Evolutionary conservation across 2,888 invertebrate species (phyloP).

Genomic region (Coleophora flavipennella): DNA sequence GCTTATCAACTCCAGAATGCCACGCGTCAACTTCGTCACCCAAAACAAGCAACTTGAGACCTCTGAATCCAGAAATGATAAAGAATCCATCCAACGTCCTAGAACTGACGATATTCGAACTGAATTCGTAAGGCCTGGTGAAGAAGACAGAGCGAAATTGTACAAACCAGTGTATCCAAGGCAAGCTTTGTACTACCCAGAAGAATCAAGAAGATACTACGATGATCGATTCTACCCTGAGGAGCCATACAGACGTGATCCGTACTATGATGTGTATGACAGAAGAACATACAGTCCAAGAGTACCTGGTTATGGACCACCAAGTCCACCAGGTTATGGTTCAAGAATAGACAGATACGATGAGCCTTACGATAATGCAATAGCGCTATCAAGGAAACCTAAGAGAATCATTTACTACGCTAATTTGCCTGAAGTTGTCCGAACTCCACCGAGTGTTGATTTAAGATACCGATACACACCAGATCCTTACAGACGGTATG

Average conservation of each 20-base stretch:
- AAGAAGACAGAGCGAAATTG: conserved; percentile 37
- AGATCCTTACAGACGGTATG: conserved; percentile 56
- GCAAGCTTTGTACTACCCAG: conserved; percentile 63
- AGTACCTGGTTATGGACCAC: conserved; percentile 22
- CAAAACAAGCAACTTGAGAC: conserved; percentile 70
- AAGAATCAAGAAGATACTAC: conserved; percentile 55
- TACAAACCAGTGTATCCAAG: conserved; percentile 61
- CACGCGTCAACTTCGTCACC: conserved; percentile 78
- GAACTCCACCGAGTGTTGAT: conserved; percentile 73
- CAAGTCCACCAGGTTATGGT: conserved; percentile 27
- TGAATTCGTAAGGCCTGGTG: conserved; percentile 60
- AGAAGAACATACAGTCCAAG: conserved; percentile 37
- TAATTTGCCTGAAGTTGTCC: conserved; percentile 78
- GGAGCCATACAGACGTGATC: conserved; percentile 53
- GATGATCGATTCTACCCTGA: conserved; percentile 56
- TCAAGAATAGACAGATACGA: conserved; percentile 57
- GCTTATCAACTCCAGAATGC: conserved; percentile 72
- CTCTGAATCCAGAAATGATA: conserved; percentile 64
- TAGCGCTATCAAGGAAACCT: conserved; percentile 52
- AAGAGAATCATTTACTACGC: conserved; percentile 80
- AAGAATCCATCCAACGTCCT: conserved; percentile 57
- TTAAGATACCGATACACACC: conserved; percentile 64
- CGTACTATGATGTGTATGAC: conserved; percentile 55
- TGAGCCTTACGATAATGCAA: conserved; percentile 47
- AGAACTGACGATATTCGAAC: conserved; percentile 57